Percentiles rank a stretch among this genome's conserved stretches.
phyloP scores from a whole-genome alignment of 2,888 invertebrate genomes.

The Lasius platythorax region DNA sequence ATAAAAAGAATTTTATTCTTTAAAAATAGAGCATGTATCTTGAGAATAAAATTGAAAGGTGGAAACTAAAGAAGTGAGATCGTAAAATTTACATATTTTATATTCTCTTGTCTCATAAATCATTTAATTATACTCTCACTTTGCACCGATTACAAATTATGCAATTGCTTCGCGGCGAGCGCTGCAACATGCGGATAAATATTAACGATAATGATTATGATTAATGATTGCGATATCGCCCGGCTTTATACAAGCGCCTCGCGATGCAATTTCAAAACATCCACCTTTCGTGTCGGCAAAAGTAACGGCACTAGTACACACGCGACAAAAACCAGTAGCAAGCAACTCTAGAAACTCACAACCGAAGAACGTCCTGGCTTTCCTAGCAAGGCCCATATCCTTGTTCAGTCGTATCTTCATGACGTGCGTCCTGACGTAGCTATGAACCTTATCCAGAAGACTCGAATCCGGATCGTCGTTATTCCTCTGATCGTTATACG shows the following conservation, averaged over 20 bases:
- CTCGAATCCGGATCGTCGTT: conserved; percentile 86
- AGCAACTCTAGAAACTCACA: conserved; percentile 78
- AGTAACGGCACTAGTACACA: conserved; percentile 55
- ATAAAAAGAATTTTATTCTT: background rate
- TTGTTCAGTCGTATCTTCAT: conserved; percentile 90
- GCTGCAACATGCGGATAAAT: background rate
- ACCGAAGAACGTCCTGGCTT: conserved; percentile 83
- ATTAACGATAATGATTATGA: conserved; percentile 14
- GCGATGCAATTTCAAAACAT: background rate
- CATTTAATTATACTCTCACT: conserved; percentile 25
- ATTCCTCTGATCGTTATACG: conserved; percentile 71
- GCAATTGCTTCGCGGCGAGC: conserved; percentile 4
- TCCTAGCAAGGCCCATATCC: conserved; percentile 77
- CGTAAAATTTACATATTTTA: background rate
- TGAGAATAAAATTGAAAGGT: conserved; percentile 16
- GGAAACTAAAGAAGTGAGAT: background rate
- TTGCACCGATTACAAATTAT: conserved; percentile 10
- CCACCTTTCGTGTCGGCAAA: conserved; percentile 23
- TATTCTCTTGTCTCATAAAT: background rate
- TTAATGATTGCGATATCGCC: background rate
- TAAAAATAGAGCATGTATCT: background rate
- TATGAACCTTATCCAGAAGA: conserved; percentile 88
- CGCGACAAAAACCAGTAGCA: conserved; percentile 42
- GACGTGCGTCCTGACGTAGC: conserved; percentile 88
- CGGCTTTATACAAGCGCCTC: background rate